phyloP scores from a whole-genome alignment of 1,140 invertebrate genomes.

The Metopolophium dirhodum region DNA sequence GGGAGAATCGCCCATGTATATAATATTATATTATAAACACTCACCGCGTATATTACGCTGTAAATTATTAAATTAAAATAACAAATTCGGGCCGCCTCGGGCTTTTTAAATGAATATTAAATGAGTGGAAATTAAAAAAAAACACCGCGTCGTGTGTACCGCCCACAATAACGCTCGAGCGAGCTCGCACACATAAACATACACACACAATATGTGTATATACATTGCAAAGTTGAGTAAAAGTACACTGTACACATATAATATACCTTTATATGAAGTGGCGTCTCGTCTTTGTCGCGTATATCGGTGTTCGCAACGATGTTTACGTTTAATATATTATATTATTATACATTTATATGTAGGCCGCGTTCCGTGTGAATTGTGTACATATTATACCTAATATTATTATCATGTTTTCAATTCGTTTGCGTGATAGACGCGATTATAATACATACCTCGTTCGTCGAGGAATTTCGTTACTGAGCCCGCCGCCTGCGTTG shows the following conservation, averaged over 20 bases:
- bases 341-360: neutral
- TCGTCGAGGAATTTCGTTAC: neutral
- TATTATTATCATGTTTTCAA: neutral
- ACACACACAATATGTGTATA: neutral
- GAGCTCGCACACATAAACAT: neutral
- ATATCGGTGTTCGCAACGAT: neutral
- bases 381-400: neutral
- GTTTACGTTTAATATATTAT: slow-evolving; percentile 21
- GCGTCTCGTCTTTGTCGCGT: neutral
- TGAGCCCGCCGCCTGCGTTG: neutral
- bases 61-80: slow-evolving; percentile 7
- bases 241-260: neutral
- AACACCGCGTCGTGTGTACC: neutral
- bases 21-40: neutral
- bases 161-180: neutral
- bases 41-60: neutral
- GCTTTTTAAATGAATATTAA: slow-evolving; percentile 6
- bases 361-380: neutral
- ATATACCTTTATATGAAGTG: neutral
- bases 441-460: slow-evolving; percentile 7
- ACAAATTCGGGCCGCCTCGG: neutral
- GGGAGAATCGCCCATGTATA: neutral
- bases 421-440: slow-evolving; percentile 6
- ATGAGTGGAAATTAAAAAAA: slow-evolving; percentile 20
- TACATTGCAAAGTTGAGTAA: neutral